Conservation (phyloP, 2,888 invertebrate genomes). For the Limnephilus rhombicus region DNA sequence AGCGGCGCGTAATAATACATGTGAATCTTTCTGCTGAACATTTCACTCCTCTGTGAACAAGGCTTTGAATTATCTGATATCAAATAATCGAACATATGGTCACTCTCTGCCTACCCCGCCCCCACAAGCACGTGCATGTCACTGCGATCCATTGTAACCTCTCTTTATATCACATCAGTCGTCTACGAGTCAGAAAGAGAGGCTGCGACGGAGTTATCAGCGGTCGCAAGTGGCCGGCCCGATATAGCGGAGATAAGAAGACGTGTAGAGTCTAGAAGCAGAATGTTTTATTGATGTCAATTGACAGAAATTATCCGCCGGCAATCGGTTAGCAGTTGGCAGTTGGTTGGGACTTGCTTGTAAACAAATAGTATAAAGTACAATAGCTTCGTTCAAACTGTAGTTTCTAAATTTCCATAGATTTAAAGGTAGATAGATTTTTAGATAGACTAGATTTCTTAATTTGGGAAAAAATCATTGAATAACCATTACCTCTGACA, state of each 20-base stretch:
- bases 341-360: slow-evolving; percentile 6
- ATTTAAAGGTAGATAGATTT: too few species aligned
- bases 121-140: not conserved
- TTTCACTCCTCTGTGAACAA: not conserved
- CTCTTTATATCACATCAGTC: not conserved
- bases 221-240: not conserved
- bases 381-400: too few species aligned
- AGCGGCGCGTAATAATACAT: too few species aligned
- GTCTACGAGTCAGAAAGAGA: not conserved
- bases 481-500: too few species aligned
- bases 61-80: not conserved
- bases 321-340: slow-evolving; percentile 33
- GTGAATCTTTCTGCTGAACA: not conserved
- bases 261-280: not conserved
- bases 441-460: too few species aligned
- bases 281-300: slow-evolving; percentile 63
- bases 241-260: slow-evolving; percentile 8
- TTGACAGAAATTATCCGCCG: slow-evolving; percentile 59
- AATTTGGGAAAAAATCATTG: too few species aligned
- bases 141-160: not conserved
- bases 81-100: not conserved
- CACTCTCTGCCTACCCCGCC: slow-evolving; percentile 2
- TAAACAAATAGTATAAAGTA: slow-evolving; percentile 48
- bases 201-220: not conserved
- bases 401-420: too few species aligned